phyloP scores from a whole-genome alignment of 2,888 invertebrate genomes.

The Liopterus haemorrhoidalis region DNA sequence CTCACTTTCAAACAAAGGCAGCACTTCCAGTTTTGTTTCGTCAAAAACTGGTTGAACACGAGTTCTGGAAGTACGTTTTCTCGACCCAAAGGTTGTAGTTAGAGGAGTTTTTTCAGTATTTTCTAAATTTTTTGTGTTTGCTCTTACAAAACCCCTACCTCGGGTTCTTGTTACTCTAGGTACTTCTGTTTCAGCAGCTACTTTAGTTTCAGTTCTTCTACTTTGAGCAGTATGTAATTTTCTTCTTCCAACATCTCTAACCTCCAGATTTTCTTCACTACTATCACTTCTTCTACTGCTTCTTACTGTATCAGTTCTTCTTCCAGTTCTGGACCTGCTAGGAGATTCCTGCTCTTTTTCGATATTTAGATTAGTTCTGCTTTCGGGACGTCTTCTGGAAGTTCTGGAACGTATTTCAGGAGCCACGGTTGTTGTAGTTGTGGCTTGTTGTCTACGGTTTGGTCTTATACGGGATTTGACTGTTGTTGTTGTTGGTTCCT shows the following conservation, averaged over 20 bases:
- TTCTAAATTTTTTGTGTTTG: slow-evolving; percentile 8
- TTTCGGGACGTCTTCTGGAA: slow-evolving; percentile 24
- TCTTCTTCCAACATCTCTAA: slow-evolving; percentile 5
- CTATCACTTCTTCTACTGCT: slow-evolving; percentile 15
- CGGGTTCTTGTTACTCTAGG: slow-evolving; percentile 9
- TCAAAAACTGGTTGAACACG: slow-evolving; percentile 37
- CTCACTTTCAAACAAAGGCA: slow-evolving; percentile 43
- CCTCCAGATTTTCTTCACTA: slow-evolving; percentile 13
- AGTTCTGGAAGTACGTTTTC: slow-evolving; percentile 27
- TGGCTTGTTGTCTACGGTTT: slow-evolving; percentile 27
- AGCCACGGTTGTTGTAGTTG: slow-evolving; percentile 22
- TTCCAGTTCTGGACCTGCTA: slow-evolving; percentile 37
- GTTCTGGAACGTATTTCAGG: slow-evolving; percentile 20
- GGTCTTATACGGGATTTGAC: slow-evolving; percentile 20
- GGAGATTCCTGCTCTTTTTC: slow-evolving; percentile 33
- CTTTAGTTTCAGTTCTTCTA: slow-evolving; percentile 17
- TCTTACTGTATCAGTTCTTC: slow-evolving; percentile 30
- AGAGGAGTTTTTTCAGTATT: slow-evolving; percentile 3
- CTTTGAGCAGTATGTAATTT: slow-evolving; percentile 15
- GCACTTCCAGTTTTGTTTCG: slow-evolving; percentile 42
- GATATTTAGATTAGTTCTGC: slow-evolving; percentile 22
- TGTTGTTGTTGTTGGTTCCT: slow-evolving; percentile 19
- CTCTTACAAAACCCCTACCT: slow-evolving; percentile 12
- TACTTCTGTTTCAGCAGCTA: slow-evolving; percentile 14
- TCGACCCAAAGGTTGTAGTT: slow-evolving; percentile 1